Evolutionary conservation across 1,140 invertebrate genomes (phyloP).

Genomic region (Drosophila pseudoananassae): DNA sequence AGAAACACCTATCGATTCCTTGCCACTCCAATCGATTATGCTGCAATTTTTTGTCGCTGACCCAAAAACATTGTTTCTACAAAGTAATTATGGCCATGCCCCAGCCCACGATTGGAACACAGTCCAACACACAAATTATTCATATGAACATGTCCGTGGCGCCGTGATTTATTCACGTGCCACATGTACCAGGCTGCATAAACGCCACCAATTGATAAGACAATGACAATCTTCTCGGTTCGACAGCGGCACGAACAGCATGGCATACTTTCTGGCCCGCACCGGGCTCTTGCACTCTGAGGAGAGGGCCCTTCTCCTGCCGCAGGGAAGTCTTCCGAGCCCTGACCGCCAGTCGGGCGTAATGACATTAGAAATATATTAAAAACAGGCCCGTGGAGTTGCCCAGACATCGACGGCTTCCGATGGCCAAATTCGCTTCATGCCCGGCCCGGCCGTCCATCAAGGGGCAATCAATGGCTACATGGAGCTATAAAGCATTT

Average conservation of each 20-base stretch:
- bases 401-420: neutral
- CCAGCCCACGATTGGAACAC: neutral
- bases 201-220: constrained; percentile 59
- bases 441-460: constrained; percentile 43
- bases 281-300: neutral
- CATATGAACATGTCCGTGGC: constrained; percentile 33
- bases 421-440: constrained; percentile 23
- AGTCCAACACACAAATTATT: constrained; percentile 47
- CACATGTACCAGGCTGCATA: constrained; percentile 14
- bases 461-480: constrained; percentile 51
- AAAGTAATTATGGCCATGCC: constrained; percentile 46
- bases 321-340: too few relatives aligned
- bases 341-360: too few relatives aligned
- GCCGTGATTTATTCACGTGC: constrained; percentile 39
- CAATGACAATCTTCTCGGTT: constrained; percentile 25
- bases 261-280: constrained; percentile 56
- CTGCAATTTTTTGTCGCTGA: constrained; percentile 43
- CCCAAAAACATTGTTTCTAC: constrained; percentile 44
- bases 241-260: constrained; percentile 7
- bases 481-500: constrained; percentile 6
- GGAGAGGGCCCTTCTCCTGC: too few relatives aligned
- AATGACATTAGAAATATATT: too few relatives aligned
- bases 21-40: constrained; percentile 54
- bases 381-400: neutral
- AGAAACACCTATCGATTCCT: constrained; percentile 42